A percentile compares a stretch with the other conserved stretches of the same genome.
phyloP scores from a whole-genome alignment of 2,888 invertebrate genomes.

The Monopis laevigella region DNA sequence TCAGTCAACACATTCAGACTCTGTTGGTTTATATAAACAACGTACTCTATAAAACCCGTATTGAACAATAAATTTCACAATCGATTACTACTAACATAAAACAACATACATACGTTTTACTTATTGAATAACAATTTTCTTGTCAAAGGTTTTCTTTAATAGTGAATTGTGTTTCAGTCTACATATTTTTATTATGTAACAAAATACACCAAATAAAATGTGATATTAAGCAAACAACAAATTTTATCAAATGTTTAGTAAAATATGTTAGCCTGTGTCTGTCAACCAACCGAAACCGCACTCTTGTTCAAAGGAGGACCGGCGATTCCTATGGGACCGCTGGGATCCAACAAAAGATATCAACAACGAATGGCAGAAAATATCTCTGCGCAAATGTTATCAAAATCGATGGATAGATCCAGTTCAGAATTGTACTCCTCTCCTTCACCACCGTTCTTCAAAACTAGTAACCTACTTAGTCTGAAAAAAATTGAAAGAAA shows the following conservation, averaged over 20 bases:
- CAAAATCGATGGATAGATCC: not conserved
- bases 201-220: too few species aligned
- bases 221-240: not conserved
- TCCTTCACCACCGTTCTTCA: constrained; percentile 38
- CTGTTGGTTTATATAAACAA: too few species aligned
- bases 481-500: constrained; percentile 54
- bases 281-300: constrained; percentile 70
- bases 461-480: constrained; percentile 46
- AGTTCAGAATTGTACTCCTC: not conserved
- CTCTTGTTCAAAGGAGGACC: constrained; percentile 61
- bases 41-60: too few species aligned
- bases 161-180: not conserved
- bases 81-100: too few species aligned
- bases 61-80: too few species aligned
- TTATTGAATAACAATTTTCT: too few species aligned
- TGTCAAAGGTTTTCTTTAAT: constrained; percentile 23
- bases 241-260: constrained; percentile 30
- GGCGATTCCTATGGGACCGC: constrained; percentile 63
- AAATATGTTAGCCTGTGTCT: constrained; percentile 75
- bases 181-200: too few species aligned
- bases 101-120: too few species aligned
- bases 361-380: constrained; percentile 26
- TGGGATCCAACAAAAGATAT: constrained; percentile 51
- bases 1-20: too few species aligned
- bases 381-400: constrained; percentile 10